These are phyloP conservation scores for Tetropium fuscum DNA, from an alignment of 2,888 invertebrate genomes.

Conservation along the genomic window DNA sequence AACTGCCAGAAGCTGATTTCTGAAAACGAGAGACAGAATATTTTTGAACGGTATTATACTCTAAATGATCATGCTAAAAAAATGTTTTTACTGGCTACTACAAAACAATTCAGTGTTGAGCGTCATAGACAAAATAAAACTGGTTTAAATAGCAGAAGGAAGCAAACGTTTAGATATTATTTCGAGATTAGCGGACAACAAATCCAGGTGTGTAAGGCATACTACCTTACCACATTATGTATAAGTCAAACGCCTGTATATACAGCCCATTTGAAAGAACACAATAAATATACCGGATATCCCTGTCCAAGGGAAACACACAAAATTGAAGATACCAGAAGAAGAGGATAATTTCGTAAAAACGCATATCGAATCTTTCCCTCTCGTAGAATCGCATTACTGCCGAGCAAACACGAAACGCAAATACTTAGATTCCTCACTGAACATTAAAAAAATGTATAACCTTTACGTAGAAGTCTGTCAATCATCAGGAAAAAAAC, in stretches of 20 bases:
- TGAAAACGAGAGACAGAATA: constrained; percentile 19
- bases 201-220: too few relatives aligned
- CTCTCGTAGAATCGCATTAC: constrained; percentile 24
- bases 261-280: constrained; percentile 23
- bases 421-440: constrained; percentile 15
- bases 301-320: constrained; percentile 27
- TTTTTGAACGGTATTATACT: constrained; percentile 27
- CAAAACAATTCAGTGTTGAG: too few relatives aligned
- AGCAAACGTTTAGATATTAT: too few relatives aligned
- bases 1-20: too few relatives aligned
- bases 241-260: constrained; percentile 31
- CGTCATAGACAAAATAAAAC: too few relatives aligned
- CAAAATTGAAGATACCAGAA: constrained; percentile 18
- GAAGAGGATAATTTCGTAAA: constrained; percentile 16
- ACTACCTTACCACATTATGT: constrained; percentile 24
- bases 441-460: constrained; percentile 24
- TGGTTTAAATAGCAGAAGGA: too few relatives aligned
- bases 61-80: constrained; percentile 26
- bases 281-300: constrained; percentile 16
- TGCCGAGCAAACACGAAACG: constrained; percentile 19
- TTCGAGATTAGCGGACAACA: too few relatives aligned
- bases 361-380: constrained; percentile 20
- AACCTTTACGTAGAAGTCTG: constrained; percentile 21
- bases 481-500: constrained; percentile 19
- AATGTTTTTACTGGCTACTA: too few relatives aligned